phyloP scores from a whole-genome alignment of 2,888 invertebrate genomes.

The Magallana nippona region DNA sequence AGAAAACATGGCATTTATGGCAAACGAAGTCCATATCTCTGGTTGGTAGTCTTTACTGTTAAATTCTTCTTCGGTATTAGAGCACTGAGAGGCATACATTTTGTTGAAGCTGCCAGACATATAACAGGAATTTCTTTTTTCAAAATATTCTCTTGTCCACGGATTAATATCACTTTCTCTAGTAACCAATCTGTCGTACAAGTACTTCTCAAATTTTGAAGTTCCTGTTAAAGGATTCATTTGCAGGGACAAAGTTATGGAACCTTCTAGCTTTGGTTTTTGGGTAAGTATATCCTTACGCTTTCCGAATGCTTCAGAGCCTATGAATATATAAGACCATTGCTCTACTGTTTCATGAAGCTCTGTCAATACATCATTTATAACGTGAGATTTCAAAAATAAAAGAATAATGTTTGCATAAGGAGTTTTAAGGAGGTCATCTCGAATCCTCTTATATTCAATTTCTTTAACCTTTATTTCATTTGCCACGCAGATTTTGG shows the following conservation, averaged over 20 bases:
- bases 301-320: slow-evolving; percentile 55
- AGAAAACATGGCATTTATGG: slow-evolving; percentile 39
- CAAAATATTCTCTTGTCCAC: slow-evolving; percentile 39
- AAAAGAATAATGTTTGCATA: slow-evolving; percentile 55
- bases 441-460: slow-evolving; percentile 40
- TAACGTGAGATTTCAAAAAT: slow-evolving; percentile 51
- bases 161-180: slow-evolving; percentile 18
- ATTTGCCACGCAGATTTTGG: slow-evolving; percentile 35
- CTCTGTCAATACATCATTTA: slow-evolving; percentile 32
- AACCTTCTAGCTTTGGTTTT: slow-evolving; percentile 48
- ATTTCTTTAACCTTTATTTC: slow-evolving; percentile 40
- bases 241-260: slow-evolving; percentile 48
- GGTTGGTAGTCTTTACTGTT: slow-evolving; percentile 15
- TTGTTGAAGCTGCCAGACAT: slow-evolving; percentile 44
- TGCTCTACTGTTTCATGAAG: slow-evolving; percentile 37
- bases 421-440: slow-evolving; percentile 43
- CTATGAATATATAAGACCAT: slow-evolving; percentile 59
- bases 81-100: slow-evolving; percentile 35
- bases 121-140: slow-evolving; percentile 39
- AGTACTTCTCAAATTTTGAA: slow-evolving; percentile 29
- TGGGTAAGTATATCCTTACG: slow-evolving; percentile 37
- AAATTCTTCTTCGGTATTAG: background rate
- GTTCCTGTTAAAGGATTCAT: slow-evolving; percentile 4
- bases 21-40: slow-evolving; percentile 46
- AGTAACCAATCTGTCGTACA: background rate